A percentile compares a stretch with the other conserved stretches of the same genome.
Conservation (phyloP, 2,888 invertebrate genomes). For the Stenchaetothrips biformis region DNA sequence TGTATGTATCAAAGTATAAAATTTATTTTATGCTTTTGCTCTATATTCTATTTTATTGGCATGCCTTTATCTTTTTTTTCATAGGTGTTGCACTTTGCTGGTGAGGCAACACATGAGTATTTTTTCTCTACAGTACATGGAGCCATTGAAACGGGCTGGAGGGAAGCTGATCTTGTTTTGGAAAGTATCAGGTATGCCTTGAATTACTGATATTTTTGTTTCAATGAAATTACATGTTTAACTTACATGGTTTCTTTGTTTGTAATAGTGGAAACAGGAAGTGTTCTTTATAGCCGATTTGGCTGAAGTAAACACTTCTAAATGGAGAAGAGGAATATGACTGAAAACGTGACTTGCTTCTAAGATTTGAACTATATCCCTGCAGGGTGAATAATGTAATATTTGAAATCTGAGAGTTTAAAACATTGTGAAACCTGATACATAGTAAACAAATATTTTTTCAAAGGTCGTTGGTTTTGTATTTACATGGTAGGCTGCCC, state of each 20-base stretch:
- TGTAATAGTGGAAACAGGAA: background rate
- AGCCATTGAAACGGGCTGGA: slow-evolving; percentile 52
- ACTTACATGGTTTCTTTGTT: background rate
- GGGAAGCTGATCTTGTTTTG: slow-evolving; percentile 51
- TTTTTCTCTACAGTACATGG: slow-evolving; percentile 55
- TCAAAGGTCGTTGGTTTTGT: no score
- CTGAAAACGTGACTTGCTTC: no score
- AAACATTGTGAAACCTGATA: no score
- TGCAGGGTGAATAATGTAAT: no score
- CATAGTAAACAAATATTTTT: no score
- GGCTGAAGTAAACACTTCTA: no score
- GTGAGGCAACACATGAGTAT: slow-evolving; percentile 54
- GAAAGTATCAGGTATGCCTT: slow-evolving; percentile 2
- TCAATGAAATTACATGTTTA: background rate
- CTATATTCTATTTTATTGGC: background rate
- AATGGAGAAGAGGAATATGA: no score
- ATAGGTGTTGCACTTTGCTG: slow-evolving; percentile 55
- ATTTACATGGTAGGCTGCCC: no score
- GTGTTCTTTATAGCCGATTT: no score
- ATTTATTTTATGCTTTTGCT: background rate
- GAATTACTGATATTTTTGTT: background rate
- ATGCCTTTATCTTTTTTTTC: background rate
- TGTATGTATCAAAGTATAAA: slow-evolving; percentile 28
- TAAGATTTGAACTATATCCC: no score
- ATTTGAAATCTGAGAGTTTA: no score